Percentiles rank a stretch among this genome's conserved stretches.
These are phyloP conservation scores for Trichogramma evanescens DNA, from an alignment of 2,888 invertebrate genomes.

Conservation along the genomic window DNA sequence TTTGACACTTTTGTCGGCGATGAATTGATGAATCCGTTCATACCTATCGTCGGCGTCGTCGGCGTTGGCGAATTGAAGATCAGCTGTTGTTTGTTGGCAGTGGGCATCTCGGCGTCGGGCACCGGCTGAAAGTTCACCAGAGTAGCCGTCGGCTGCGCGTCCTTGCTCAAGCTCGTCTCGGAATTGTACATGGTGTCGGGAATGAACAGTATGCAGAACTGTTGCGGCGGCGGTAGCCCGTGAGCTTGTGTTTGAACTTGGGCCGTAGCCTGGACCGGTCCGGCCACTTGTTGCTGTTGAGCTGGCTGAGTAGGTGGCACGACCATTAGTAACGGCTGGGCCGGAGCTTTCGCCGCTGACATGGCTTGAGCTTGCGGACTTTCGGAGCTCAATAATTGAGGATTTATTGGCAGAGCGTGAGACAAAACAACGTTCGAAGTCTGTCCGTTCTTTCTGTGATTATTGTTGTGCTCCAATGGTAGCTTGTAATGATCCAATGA, in stretches of 20 bases:
- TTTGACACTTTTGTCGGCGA: background rate
- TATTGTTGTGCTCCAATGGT: too few relatives aligned
- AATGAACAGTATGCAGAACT: conserved; percentile 21
- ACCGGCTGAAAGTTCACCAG: conserved; percentile 22
- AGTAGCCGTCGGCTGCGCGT: conserved; percentile 14
- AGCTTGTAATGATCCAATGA: too few relatives aligned
- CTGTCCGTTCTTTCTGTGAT: too few relatives aligned
- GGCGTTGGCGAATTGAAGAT: conserved; percentile 3
- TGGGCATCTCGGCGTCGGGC: conserved; percentile 15
- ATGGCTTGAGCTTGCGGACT: background rate
- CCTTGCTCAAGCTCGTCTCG: background rate
- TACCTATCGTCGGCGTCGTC: conserved; percentile 14
- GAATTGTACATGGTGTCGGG: conserved; percentile 9
- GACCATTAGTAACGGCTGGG: background rate
- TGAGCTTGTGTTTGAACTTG: background rate
- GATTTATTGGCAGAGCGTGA: too few relatives aligned
- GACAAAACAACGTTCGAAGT: too few relatives aligned
- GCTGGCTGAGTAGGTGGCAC: background rate
- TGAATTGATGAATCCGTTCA: background rate
- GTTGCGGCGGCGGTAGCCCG: conserved; percentile 8
- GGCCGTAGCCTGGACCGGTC: background rate
- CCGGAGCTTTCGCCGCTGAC: background rate
- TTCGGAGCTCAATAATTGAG: too few relatives aligned
- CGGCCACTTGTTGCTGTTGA: background rate
- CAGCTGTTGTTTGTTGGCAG: conserved; percentile 9